Conservation (phyloP, 2,888 invertebrate genomes). For the Polymixis lichenea region DNA sequence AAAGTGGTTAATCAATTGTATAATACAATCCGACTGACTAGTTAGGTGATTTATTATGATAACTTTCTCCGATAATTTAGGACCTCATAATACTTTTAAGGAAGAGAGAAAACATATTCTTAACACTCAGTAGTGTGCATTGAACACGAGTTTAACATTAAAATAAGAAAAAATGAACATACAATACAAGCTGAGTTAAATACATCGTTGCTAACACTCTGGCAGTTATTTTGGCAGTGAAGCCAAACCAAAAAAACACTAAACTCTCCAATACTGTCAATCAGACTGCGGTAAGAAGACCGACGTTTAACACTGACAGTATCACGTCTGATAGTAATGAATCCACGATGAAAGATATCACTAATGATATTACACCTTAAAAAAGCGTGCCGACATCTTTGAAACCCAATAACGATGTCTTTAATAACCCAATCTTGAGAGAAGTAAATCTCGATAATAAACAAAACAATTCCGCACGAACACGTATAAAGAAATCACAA, state of each 20-base stretch:
- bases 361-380: neutral
- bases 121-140: too few relatives aligned
- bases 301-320: neutral
- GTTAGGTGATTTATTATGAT: too few relatives aligned
- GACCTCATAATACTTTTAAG: too few relatives aligned
- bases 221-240: neutral
- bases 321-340: neutral
- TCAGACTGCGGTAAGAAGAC: neutral
- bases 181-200: too few relatives aligned
- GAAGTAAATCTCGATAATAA: constrained; percentile 37
- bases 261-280: neutral
- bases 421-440: constrained; percentile 34
- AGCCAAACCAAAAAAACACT: neutral
- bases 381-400: constrained; percentile 18
- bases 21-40: too few relatives aligned
- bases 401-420: constrained; percentile 14
- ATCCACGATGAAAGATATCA: neutral
- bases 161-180: neutral
- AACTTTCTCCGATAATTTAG: too few relatives aligned
- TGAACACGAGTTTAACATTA: too few relatives aligned
- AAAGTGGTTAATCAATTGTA: too few relatives aligned
- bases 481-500: constrained; percentile 56
- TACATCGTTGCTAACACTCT: neutral
- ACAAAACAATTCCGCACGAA: constrained; percentile 27
- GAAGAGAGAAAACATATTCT: neutral